phyloP scores from a whole-genome alignment of 2,888 invertebrate genomes.

The Plutella xylostella region DNA sequence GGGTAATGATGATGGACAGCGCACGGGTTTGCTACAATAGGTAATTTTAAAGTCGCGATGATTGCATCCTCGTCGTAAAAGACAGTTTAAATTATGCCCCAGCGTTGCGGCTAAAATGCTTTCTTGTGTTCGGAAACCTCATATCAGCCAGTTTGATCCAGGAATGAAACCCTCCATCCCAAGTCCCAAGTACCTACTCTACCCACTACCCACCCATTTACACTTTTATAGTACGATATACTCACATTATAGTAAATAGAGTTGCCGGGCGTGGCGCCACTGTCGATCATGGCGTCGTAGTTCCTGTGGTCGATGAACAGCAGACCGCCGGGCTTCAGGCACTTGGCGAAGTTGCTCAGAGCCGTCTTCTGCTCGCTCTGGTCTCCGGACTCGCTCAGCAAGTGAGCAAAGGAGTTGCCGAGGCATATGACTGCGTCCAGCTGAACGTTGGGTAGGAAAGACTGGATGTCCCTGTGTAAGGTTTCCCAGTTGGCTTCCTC shows the following conservation, averaged over 20 bases:
- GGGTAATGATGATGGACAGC: too few relatives aligned
- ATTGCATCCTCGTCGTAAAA: too few relatives aligned
- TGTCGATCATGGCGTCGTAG: conserved; percentile 84
- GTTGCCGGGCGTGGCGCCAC: conserved; percentile 82
- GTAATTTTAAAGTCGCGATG: too few relatives aligned
- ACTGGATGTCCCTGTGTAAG: conserved; percentile 77
- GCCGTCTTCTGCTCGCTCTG: conserved; percentile 85
- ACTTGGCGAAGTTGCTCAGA: conserved; percentile 81
- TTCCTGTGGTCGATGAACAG: conserved; percentile 91
- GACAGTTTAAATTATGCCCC: too few relatives aligned
- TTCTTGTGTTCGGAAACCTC: too few relatives aligned
- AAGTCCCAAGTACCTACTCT: too few relatives aligned
- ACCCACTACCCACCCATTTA: not conserved
- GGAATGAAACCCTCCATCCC: too few relatives aligned
- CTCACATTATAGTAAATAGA: conserved; percentile 92
- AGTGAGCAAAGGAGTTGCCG: conserved; percentile 92
- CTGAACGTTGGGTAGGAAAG: conserved; percentile 69
- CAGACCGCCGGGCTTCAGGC: conserved; percentile 87
- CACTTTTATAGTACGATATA: conserved; percentile 18
- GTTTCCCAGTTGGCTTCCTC: conserved; percentile 94
- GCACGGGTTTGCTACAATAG: too few relatives aligned
- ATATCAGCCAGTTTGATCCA: too few relatives aligned
- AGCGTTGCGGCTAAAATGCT: too few relatives aligned
- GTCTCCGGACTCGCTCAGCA: conserved; percentile 83
- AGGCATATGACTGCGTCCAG: conserved; percentile 92